Evolutionary conservation across 1,140 invertebrate species (phyloP), one percentile per base, ranked within the genome.

Genomic region (Hesperophylax magnus): DNA sequence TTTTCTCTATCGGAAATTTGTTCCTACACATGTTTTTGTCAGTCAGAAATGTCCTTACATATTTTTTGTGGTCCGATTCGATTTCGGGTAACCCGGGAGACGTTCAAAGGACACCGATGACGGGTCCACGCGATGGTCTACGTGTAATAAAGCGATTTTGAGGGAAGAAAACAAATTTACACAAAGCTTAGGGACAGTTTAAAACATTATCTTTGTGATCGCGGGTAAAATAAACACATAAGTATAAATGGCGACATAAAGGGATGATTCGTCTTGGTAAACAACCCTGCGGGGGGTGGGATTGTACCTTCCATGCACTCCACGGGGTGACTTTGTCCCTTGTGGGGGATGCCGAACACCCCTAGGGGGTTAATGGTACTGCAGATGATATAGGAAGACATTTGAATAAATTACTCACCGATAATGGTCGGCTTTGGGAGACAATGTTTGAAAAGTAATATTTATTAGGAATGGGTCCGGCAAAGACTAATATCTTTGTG

Each of bases 211-310:
- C 67, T 47, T 71, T 71, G 27, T 39, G 65, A 69, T 69, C 65
- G 22, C 5, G 76, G 61, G 60, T 78, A 61, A 78, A 78, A 78
- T 78, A 78, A 78, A 78, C 76, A 78, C 60, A 47, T 47, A 47
- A 47, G 47, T 67, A 60, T 58, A 65, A 31, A 61, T 78, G 47
- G 76, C n/a, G 61, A 78, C 60, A 78, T 47, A 78, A 65, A 77
- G 47, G 58, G 76, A 78, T 61, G 47, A 67, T 78, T 67, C 60
- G 76, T 67, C 76, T 65, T 63, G 76, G 60, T 61, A 52, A 65
- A 67, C 60, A 65, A 20, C 58, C 22, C 61, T 15, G 75, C 75
- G 58, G 75, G 75, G 75, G 58, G 58, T 22, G 27, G 22, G 39
- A 47, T 47, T 47, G 9, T 47, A 47, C 39, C 11, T 47, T 47